Conservation (phyloP, 2,797 vertebrate species). For the Pelochelys cantorii region DNA sequence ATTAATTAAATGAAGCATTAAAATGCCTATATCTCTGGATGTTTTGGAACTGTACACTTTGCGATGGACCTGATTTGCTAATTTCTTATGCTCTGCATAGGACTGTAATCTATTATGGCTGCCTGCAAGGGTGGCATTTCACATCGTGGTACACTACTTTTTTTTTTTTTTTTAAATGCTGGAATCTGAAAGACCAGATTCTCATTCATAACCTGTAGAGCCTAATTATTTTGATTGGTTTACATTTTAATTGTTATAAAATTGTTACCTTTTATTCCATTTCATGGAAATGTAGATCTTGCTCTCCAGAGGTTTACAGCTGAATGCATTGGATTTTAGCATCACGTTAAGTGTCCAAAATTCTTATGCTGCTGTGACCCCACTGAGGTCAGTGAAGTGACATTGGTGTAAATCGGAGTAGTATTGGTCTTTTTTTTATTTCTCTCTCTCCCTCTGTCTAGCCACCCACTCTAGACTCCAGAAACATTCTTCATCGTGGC, state of each 20-base stretch:
- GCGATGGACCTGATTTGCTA: background rate
- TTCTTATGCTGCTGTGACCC: background rate
- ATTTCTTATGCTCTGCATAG: background rate
- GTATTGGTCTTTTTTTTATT: background rate
- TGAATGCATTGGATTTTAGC: background rate
- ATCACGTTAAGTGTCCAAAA: background rate
- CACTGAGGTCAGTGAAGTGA: background rate
- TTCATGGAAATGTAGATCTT: background rate
- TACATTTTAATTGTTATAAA: background rate
- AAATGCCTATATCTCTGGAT: accelerated
- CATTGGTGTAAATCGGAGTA: background rate
- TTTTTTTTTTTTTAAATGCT: background rate
- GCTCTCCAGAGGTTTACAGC: constrained; percentile 17
- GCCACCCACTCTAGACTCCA: background rate
- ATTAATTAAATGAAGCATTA: background rate
- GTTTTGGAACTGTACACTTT: background rate
- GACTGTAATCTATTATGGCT: background rate
- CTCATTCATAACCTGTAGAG: background rate
- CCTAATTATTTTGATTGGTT: background rate
- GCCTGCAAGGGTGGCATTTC: background rate
- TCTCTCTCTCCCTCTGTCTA: background rate
- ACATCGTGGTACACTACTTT: background rate
- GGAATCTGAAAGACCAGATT: background rate
- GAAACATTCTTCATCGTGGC: background rate
- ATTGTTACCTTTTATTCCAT: too few species aligned